Conservation (phyloP, 2,888 invertebrate genomes). For the Saturnia japonica region DNA sequence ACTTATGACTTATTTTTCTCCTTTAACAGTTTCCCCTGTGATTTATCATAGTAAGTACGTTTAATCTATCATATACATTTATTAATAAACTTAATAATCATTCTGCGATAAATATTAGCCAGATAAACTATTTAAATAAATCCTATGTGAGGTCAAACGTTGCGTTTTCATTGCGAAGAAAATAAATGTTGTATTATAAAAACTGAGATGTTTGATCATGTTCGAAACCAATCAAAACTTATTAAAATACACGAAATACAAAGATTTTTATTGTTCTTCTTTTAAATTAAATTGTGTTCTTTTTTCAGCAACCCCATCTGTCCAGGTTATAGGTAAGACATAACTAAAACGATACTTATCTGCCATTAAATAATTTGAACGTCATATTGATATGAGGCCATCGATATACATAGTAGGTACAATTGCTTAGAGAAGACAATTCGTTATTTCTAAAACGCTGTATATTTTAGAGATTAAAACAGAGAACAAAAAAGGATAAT, state of each 20-base stretch:
- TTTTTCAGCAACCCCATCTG: constrained; percentile 15
- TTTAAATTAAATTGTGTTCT: not conserved
- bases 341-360: too few species aligned
- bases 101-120: too few species aligned
- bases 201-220: not conserved
- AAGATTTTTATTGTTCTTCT: not conserved
- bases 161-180: not conserved
- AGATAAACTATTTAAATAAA: too few species aligned
- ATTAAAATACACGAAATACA: too few species aligned
- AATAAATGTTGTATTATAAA: not conserved
- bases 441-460: too few species aligned
- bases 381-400: too few species aligned
- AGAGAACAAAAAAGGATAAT: too few species aligned
- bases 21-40: constrained; percentile 12
- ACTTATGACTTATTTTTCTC: not conserved
- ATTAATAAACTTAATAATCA: not conserved
- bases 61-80: not conserved
- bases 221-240: not conserved
- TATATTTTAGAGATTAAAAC: too few species aligned
- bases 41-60: constrained; percentile 5
- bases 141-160: not conserved
- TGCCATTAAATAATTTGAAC: too few species aligned
- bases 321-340: constrained; percentile 14
- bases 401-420: too few species aligned
- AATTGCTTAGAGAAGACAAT: too few species aligned